A percentile compares a stretch with the other conserved stretches of the same genome.
Evolutionary conservation across 2,113 vertebrate genomes (phyloP).

Genomic region (Periophthalmus modestus): DNA sequence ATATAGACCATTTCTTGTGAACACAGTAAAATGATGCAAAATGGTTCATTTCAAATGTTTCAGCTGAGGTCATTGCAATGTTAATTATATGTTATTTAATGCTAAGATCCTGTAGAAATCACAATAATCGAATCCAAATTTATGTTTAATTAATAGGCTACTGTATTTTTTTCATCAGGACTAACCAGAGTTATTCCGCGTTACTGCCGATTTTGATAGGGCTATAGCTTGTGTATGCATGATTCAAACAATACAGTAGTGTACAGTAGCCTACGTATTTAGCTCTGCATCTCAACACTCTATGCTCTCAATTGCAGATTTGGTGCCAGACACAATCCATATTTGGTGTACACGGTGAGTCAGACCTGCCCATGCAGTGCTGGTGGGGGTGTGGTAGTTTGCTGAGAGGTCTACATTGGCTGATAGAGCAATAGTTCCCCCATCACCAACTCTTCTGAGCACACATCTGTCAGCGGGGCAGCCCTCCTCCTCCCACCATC

Average conservation of each 20-base stretch:
- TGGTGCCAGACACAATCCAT: neutral
- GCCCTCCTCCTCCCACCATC: constrained; percentile 11
- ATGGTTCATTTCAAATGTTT: no score
- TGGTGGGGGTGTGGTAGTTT: constrained; percentile 4
- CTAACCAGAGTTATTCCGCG: no score
- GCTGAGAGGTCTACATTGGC: constrained; percentile 1
- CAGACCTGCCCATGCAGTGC: neutral
- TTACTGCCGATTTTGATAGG: no score
- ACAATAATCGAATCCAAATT: no score
- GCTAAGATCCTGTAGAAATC: no score
- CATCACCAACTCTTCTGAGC: constrained; percentile 8
- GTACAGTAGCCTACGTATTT: neutral
- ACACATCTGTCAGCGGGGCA: constrained; percentile 58
- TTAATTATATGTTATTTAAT: no score
- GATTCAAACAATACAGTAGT: neutral
- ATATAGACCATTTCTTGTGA: neutral
- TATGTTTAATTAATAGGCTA: no score
- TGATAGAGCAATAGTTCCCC: neutral
- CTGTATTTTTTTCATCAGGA: no score
- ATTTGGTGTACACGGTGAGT: neutral
- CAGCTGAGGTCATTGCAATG: no score
- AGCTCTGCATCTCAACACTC: neutral
- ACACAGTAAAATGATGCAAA: no score
- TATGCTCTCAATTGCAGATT: neutral
- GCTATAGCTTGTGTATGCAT: neutral